Percentiles rank a stretch among this genome's conserved stretches.
Conservation (phyloP, 2,113 vertebrate genomes). For the Lycaon pictus region DNA sequence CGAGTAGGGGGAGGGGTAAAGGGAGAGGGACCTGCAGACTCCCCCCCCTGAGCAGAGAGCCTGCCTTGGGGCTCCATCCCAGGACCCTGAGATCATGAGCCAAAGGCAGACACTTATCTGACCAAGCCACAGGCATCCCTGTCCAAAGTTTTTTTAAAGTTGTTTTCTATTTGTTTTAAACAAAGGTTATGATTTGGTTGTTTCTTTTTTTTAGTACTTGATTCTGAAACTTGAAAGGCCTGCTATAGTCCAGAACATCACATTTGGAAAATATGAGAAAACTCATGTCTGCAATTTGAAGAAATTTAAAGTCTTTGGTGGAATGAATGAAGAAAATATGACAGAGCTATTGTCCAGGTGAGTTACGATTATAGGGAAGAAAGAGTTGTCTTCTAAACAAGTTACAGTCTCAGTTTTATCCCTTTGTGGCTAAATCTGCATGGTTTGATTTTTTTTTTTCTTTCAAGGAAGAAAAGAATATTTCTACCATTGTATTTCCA, state of each 20-base stretch:
- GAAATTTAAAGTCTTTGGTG: constrained; percentile 99
- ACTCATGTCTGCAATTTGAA: constrained; percentile 99
- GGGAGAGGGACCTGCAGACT: no score
- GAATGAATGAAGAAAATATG: constrained; percentile 99
- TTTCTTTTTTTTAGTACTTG: constrained; percentile 91
- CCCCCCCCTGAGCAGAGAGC: no score
- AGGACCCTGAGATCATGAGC: no score
- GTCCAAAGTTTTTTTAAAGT: constrained; percentile 30
- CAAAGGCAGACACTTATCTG: no score
- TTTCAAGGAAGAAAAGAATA: neutral
- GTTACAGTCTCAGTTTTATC: neutral
- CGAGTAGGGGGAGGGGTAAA: no score
- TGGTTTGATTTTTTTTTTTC: neutral
- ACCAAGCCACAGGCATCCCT: neutral
- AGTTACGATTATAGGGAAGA: constrained; percentile 70
- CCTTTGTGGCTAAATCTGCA: neutral
- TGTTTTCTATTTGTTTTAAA: constrained; percentile 42
- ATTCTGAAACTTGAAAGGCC: constrained; percentile 98
- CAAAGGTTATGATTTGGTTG: constrained; percentile 58
- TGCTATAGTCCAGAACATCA: constrained; percentile 98
- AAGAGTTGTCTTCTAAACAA: neutral
- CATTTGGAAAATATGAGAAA: constrained; percentile 99
- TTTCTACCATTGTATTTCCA: constrained; percentile 46
- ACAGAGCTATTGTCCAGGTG: constrained; percentile 98
- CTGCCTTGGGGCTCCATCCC: no score